These are phyloP conservation scores for Tribolium castaneum DNA, from an alignment of 1,140 invertebrate genomes.

Conservation along the genomic window DNA sequence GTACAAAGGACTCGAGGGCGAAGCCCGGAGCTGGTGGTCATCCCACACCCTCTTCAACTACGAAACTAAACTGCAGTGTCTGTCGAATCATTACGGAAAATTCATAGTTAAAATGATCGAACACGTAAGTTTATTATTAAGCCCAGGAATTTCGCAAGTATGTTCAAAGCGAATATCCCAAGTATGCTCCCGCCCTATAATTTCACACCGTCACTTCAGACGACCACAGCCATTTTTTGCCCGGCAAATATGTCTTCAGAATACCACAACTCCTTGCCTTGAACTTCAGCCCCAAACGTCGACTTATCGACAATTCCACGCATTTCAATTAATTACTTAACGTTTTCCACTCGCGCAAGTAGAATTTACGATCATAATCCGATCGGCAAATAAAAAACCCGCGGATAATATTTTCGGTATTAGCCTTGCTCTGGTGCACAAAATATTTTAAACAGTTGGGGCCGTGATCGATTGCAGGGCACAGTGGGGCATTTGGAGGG, in stretches of 20 bases:
- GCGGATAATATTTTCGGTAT: too few relatives aligned
- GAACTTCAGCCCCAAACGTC: background rate
- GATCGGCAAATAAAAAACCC: too few relatives aligned
- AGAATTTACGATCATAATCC: too few relatives aligned
- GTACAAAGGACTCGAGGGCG: conserved; percentile 36
- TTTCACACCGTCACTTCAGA: background rate
- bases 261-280: background rate
- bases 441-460: too few relatives aligned
- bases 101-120: conserved; percentile 44
- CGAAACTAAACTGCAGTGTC: conserved; percentile 53
- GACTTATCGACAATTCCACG: background rate
- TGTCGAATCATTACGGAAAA: conserved; percentile 52
- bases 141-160: background rate
- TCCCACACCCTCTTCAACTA: conserved; percentile 51
- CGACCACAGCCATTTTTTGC: conserved; percentile 1
- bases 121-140: conserved; percentile 35
- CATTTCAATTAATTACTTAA: too few relatives aligned
- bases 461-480: too few relatives aligned
- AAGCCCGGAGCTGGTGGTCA: conserved; percentile 53
- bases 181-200: background rate
- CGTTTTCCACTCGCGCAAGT: too few relatives aligned
- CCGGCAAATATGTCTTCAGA: background rate
- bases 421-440: too few relatives aligned
- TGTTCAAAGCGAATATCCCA: background rate
- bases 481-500: too few relatives aligned